Evolutionary conservation across 2,797 vertebrate species (phyloP), one percentile per base, ranked within the genome.

Genomic region (Poliocrania exsul): DNA sequence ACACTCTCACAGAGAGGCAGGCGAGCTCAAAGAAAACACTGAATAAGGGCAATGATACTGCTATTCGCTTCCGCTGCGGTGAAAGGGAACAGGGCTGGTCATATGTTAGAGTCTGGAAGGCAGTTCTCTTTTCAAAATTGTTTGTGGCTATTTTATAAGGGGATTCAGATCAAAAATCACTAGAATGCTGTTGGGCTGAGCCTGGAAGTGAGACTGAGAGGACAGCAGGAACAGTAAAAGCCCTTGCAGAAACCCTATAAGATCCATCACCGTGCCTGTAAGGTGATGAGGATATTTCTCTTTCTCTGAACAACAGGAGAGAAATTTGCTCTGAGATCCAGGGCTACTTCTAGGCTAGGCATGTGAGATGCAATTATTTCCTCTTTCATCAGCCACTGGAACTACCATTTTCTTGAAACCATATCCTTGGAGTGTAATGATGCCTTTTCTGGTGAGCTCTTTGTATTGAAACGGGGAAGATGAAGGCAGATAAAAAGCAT

Each of bases 361-460:
- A 92, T 91, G 83, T 24, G 83, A 72, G 95, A 72, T 81, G 90
- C 94, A 95, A 96, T 95, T 95, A 95, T 91, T 92, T 65, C 88
- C 81, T 96, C 93, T 96, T 93, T 96, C 95, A 96, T 89, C 96
- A 95, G 71, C 78, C 87, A 86, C 92, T 96, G 95, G 86, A 96
- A 92, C 90, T 95, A 94, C 72, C 93, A 93, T 96, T 97, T 95
- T 94, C 82, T 67, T 93, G 96, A 96, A 97, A 96, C 91, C 72
- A 33, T 92, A 96, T 84, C 90, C 91, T 91, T 50, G 69, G 70
- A 69, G 81, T 40, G 91, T 89, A 95, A 91, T 73, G 84, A 95
- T 95, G 75, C 77, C 83, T 95, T 75, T 90, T 58, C 75, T 65
- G 77, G 73, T 7, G 71, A 92, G 57, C 42, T 67, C 49, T 81